phyloP scores from a whole-genome alignment of 2,113 vertebrate genomes.

The Epinephelus lanceolatus region DNA sequence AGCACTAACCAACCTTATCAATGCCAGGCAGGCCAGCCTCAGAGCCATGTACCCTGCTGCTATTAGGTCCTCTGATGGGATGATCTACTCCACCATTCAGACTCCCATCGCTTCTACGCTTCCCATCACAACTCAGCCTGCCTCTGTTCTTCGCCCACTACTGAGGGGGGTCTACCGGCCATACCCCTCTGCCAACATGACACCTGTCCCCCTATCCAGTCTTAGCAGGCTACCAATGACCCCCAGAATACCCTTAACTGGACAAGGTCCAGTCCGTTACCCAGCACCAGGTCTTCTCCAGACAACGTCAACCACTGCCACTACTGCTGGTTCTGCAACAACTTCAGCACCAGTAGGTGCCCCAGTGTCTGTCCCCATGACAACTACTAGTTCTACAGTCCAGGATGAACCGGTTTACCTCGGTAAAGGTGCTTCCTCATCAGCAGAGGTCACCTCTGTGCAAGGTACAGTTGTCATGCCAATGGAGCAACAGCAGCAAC shows the following conservation, averaged over 20 bases:
- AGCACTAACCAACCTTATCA: slow-evolving; percentile 87
- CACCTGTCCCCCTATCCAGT: slow-evolving; percentile 91
- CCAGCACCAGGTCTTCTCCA: slow-evolving; percentile 84
- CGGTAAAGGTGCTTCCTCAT: slow-evolving; percentile 86
- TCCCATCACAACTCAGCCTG: slow-evolving; percentile 97
- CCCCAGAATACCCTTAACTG: slow-evolving; percentile 87
- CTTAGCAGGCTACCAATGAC: slow-evolving; percentile 89
- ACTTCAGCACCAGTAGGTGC: slow-evolving; percentile 62
- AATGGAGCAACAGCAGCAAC: slow-evolving; percentile 81
- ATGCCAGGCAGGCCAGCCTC: slow-evolving; percentile 87
- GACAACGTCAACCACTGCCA: slow-evolving; percentile 68
- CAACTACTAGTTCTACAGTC: slow-evolving; percentile 49
- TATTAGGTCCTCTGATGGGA: slow-evolving; percentile 93
- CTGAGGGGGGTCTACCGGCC: slow-evolving; percentile 92
- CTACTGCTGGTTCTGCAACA: slow-evolving; percentile 43
- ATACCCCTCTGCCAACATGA: slow-evolving; percentile 86
- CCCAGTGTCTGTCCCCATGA: slow-evolving; percentile 49
- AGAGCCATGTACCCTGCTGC: slow-evolving; percentile 93
- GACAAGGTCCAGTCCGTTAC: slow-evolving; percentile 87
- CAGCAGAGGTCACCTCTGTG: slow-evolving; percentile 59
- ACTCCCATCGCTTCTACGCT: slow-evolving; percentile 97
- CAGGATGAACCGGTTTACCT: slow-evolving; percentile 93
- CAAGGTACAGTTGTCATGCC: slow-evolving; percentile 58
- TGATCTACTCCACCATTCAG: slow-evolving; percentile 99
- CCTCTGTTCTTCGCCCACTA: slow-evolving; percentile 91